These are phyloP conservation scores for Apoda limacodes DNA, from an alignment of 2,888 invertebrate species.

Conservation along the genomic window DNA sequence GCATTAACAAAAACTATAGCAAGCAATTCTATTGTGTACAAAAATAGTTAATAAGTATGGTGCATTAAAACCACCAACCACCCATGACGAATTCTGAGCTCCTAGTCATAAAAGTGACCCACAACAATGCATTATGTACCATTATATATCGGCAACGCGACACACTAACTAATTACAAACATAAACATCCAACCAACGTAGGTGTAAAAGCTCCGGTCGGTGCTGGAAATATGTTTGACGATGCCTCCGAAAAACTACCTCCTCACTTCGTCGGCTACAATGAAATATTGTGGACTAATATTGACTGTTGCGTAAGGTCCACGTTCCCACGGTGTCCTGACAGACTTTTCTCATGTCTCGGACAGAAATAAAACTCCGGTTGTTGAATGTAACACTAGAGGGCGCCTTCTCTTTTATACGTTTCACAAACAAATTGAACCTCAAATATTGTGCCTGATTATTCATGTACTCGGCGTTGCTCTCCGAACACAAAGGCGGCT, in stretches of 20 bases:
- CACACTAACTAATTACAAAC: slow-evolving; percentile 60
- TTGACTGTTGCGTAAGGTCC: slow-evolving; percentile 47
- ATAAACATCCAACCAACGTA: slow-evolving; percentile 52
- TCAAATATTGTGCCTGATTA: slow-evolving; percentile 60
- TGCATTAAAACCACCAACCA: slow-evolving; percentile 40
- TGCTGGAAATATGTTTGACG: slow-evolving; percentile 40
- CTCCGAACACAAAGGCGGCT: slow-evolving; percentile 48
- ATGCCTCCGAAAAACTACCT: slow-evolving; percentile 40
- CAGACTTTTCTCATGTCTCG: slow-evolving; percentile 51
- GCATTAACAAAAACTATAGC: too few relatives aligned
- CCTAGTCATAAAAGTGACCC: slow-evolving; percentile 57
- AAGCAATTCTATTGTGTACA: too few relatives aligned
- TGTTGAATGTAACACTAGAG: slow-evolving; percentile 43
- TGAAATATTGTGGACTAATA: slow-evolving; percentile 49
- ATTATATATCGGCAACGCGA: slow-evolving; percentile 63
- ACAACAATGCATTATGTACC: slow-evolving; percentile 68
- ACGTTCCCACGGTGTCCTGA: slow-evolving; percentile 62
- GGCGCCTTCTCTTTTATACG: slow-evolving; percentile 44
- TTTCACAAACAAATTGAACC: slow-evolving; percentile 53
- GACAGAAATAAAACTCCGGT: slow-evolving; percentile 31
- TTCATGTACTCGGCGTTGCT: slow-evolving; percentile 35
- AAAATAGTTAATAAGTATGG: slow-evolving; percentile 19
- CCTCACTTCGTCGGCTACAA: slow-evolving; percentile 42
- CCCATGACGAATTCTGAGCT: slow-evolving; percentile 57
- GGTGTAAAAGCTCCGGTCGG: slow-evolving; percentile 57